Percentiles rank a stretch among this genome's conserved stretches.
Evolutionary conservation across 2,797 vertebrate species (phyloP).

Genomic region (Urocyon cinereoargenteus): DNA sequence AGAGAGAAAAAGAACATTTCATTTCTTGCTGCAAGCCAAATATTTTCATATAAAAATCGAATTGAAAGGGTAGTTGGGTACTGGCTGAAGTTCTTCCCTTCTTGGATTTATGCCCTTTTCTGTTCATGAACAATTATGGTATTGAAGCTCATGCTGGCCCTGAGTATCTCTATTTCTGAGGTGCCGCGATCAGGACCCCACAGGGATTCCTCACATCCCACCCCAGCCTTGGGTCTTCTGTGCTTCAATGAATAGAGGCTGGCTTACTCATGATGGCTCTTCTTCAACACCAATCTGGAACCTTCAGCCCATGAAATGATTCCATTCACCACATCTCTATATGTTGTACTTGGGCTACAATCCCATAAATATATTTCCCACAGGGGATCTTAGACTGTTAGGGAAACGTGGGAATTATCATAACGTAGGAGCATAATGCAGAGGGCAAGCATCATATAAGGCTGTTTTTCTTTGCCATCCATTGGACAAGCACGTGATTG

Average conservation of each 20-base stretch:
- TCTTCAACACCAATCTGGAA: not conserved
- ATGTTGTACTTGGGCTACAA: not conserved
- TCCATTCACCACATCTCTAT: not conserved
- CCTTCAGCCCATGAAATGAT: not conserved
- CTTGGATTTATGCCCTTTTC: not conserved
- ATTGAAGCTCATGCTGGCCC: not conserved
- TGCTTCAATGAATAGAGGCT: not conserved
- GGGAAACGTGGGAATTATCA: not conserved
- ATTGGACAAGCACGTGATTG: not conserved
- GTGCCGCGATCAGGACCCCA: not conserved
- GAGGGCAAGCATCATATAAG: not conserved
- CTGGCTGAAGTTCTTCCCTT: not conserved
- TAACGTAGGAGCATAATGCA: not conserved
- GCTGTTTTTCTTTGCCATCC: not conserved
- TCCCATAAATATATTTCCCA: not conserved
- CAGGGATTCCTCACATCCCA: not conserved
- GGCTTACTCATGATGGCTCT: not conserved
- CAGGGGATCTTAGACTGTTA: not conserved
- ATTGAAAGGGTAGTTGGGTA: not conserved
- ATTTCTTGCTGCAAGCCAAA: not conserved
- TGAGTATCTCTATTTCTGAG: not conserved
- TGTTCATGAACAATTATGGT: not conserved
- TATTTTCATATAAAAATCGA: slow-evolving; percentile 35
- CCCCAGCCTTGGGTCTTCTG: not conserved
- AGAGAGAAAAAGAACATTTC: not conserved